phyloP scores from a whole-genome alignment of 2,113 vertebrate species.

The Aphelocoma coerulescens region DNA sequence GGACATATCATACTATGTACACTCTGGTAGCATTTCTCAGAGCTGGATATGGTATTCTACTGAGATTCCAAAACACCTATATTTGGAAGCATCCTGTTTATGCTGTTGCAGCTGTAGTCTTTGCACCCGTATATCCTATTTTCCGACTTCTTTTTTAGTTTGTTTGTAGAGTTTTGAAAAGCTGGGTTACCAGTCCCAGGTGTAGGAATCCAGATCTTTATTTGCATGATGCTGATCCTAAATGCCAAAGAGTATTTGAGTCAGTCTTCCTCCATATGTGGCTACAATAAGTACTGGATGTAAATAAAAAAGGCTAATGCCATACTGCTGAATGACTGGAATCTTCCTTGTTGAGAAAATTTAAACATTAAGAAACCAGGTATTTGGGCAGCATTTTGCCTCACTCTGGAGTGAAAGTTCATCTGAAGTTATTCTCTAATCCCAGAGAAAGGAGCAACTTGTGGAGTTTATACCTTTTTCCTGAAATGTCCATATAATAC shows the following conservation, averaged over 20 bases:
- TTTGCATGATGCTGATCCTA: not conserved
- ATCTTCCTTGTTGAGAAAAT: not conserved
- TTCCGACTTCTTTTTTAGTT: not conserved
- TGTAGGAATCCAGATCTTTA: not conserved
- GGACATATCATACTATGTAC: not conserved
- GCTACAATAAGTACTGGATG: not conserved
- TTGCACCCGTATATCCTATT: not conserved
- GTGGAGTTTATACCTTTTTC: not conserved
- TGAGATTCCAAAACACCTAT: not conserved
- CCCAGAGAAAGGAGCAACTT: not conserved
- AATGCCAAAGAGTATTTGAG: not conserved
- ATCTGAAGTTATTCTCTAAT: not conserved
- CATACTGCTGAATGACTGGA: not conserved
- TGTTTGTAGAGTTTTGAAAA: not conserved
- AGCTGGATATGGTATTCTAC: not conserved
- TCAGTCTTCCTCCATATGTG: not conserved
- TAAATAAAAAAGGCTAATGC: not conserved
- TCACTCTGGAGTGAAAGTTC: not conserved
- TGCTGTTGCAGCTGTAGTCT: not conserved
- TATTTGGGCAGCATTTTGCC: not conserved
- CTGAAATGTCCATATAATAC: not conserved
- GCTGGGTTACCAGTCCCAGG: not conserved
- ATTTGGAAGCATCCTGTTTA: not conserved
- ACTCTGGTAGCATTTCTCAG: not conserved
- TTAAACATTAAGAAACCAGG: not conserved